Evolutionary conservation across 2,113 vertebrate genomes (phyloP), one percentile per base, ranked within the genome.

Genomic region (Callopanchax toddi): DNA sequence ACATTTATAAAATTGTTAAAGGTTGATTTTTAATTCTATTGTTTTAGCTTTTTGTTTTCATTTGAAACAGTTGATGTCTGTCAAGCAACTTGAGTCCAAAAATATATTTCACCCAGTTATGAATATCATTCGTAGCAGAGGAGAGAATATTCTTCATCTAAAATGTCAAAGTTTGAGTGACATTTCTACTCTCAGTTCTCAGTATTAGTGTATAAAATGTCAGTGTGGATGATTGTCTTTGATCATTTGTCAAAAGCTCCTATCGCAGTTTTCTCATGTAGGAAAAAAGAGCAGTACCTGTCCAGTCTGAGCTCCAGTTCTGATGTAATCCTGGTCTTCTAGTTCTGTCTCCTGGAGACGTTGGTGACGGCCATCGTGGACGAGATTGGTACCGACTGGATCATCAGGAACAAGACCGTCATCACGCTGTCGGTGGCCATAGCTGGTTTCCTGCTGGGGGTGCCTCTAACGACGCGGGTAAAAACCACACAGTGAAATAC

Each of bases 261-360:
- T n/a, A 32, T 32, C 29, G 10, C 29, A 32, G 29, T 57, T 18
- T 23, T 17, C 11, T 25, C 23, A 29, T 43, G 54, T 42, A 11
- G 17, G 53, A 15, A 37, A 4, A 2, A 22, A 21, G 22, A 25
- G 23, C 11, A 25, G 15, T 13, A 37, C 0, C 9, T 57, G 37
- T 43, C 12, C 22, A 25, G 9, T 56, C 15, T 26, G 25, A 57
- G 21, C 54, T 40, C 21, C 39, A 1, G 3, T 57, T 57, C 32
- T 16, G 22, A 42, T 17, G 15, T 1, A 20, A 36, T 22, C 17
- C 17, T 37, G 12, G 40, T 44, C 22, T 42, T 16, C 1, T 60
- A 99, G 96, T 99, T 99, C 86, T 99, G 97, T 71, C 91, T 99
- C 71, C 83, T 99, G 81, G 97, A 99, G 88, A 99, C 97, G 0